Percentiles rank a stretch among this genome's conserved stretches.
phyloP scores from a whole-genome alignment of 2,113 vertebrate genomes.

The Piaya cayana region DNA sequence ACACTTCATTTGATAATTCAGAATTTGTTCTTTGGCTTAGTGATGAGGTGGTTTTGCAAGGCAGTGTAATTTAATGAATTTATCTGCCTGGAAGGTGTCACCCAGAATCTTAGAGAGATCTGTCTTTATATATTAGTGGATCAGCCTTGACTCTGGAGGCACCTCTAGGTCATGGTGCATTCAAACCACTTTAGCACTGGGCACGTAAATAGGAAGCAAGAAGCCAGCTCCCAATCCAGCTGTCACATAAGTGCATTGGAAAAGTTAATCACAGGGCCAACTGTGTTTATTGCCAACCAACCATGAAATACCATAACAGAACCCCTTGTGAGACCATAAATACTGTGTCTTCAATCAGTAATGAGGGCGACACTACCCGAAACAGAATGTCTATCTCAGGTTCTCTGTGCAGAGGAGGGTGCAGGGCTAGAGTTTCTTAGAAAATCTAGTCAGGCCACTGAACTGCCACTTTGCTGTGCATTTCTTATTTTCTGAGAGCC shows the following conservation, averaged over 20 bases:
- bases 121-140: constrained; percentile 29
- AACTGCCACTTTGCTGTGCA: neutral
- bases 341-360: neutral
- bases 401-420: neutral
- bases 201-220: neutral
- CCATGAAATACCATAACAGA: neutral
- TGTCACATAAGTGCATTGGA: neutral
- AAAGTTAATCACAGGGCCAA: constrained; percentile 35
- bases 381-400: neutral
- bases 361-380: neutral
- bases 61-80: constrained; percentile 5
- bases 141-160: constrained; percentile 23
- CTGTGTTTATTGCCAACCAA: neutral
- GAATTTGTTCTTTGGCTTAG: constrained; percentile 29
- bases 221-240: constrained; percentile 20
- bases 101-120: constrained; percentile 6
- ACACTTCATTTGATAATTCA: constrained; percentile 43
- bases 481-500: neutral
- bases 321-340: neutral
- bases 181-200: neutral
- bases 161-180: neutral
- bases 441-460: neutral
- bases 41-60: constrained; percentile 6
- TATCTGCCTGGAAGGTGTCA: constrained; percentile 10
- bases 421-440: neutral